Conservation (phyloP, 2,888 invertebrate genomes). For the Ommatoiulus sabulosus region DNA sequence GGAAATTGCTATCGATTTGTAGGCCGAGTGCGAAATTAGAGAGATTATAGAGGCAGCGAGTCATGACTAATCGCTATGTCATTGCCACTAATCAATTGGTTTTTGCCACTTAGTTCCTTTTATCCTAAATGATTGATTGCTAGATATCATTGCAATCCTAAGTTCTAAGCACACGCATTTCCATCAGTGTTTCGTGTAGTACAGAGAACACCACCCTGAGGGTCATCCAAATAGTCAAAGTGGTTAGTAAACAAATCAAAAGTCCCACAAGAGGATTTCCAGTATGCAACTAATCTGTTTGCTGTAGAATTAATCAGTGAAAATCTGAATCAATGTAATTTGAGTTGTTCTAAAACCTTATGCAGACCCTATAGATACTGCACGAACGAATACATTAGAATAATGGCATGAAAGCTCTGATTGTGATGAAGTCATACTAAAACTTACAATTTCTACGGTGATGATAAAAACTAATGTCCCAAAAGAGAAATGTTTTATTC, state of each 20-base stretch:
- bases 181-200: not conserved
- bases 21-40: not conserved
- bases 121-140: not conserved
- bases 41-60: not conserved
- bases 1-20: too few species aligned
- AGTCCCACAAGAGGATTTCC: not conserved
- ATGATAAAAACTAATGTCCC: too few species aligned
- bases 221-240: not conserved
- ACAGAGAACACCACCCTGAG: not conserved
- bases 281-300: too few species aligned
- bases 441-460: not conserved
- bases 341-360: too few species aligned
- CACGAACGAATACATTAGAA: too few species aligned
- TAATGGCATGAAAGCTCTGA: too few species aligned
- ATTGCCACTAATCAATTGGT: not conserved
- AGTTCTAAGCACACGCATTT: not conserved
- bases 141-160: not conserved
- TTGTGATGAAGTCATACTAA: not conserved
- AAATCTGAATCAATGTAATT: too few species aligned
- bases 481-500: too few species aligned
- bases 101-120: constrained; percentile 23
- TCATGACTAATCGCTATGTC: not conserved
- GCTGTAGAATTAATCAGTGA: too few species aligned
- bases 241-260: not conserved
- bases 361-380: too few species aligned